Evolutionary conservation across 2,888 invertebrate genomes (phyloP).

Genomic region (Ischnura elegans): DNA sequence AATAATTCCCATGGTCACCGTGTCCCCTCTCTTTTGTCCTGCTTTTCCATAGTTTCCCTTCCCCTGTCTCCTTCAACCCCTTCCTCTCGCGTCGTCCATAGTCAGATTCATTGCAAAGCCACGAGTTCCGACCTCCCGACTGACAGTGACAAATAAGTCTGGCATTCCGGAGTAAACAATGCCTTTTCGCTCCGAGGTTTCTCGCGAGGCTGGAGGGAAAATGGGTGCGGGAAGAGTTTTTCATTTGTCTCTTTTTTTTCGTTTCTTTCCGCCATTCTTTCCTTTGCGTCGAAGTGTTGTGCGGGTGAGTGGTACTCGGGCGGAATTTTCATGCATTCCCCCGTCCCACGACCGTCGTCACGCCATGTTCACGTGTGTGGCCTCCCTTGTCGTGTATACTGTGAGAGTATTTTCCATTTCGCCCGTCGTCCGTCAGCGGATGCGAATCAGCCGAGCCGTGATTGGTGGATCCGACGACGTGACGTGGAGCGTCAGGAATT

Average conservation of each 20-base stretch:
- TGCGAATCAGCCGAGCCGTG: background rate
- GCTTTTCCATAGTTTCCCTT: background rate
- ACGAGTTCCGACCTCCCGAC: background rate
- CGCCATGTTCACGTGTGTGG: background rate
- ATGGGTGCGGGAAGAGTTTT: background rate
- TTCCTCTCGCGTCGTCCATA: background rate
- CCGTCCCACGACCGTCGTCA: background rate
- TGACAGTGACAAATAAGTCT: constrained; percentile 56
- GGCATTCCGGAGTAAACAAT: constrained; percentile 37
- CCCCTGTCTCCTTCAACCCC: background rate
- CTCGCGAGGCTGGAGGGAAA: background rate
- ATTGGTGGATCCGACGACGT: background rate
- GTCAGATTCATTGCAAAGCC: background rate
- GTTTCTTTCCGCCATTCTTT: background rate
- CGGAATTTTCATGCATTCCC: background rate
- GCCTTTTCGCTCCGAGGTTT: background rate
- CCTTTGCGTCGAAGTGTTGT: background rate
- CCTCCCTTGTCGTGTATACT: background rate
- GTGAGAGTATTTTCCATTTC: background rate
- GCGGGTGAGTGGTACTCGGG: background rate
- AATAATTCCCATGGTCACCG: background rate
- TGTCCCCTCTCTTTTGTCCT: background rate
- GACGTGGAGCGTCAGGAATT: background rate
- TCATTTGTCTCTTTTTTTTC: too few relatives aligned
- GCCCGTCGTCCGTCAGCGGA: background rate